Base-by-base conservation (phyloP, 2,888 invertebrate species). In the Acanthosoma haemorrhoidale region DNA sequence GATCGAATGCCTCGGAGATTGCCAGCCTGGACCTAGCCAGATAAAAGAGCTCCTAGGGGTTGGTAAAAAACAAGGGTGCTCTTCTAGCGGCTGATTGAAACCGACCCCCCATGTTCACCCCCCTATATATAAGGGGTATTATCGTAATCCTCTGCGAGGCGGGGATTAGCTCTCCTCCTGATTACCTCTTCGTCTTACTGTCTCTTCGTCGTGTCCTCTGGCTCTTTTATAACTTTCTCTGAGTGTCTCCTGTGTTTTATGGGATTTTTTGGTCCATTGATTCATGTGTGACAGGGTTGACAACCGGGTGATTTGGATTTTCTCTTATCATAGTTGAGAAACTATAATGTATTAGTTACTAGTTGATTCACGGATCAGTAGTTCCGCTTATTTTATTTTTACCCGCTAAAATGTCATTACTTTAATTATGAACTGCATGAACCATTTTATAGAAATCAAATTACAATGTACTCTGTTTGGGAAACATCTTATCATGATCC, bases 41-140 rank as follows among this genome's bases (percentile, higher is more conserved):
- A 60, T 32, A 60, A 34, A 34, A 32, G 60, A 34, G 32, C 15
- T 34, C 9, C 38, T 9, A 36, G 60, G 60, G 15, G 60, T 29
- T 32, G 32, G 60, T 60, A 60, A 60, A 60, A 60, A 60, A 60
- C 60, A 60, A 60, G 60, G 32, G 31, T 29, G 29, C 36, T 18
- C n/a, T n/a, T 32, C 60, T 18, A 29, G 29, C n/a, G 25, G 32
- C 60, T 60, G 60, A 60, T 60, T 60, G 60, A 60, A 60, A 60
- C 34, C 32, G 60, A 36, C 51, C 51, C 51, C 8, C 25, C 15
- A 6, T 0, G 11, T 11, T 2, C 21, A 43, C 51, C 51, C 8
- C 25, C 15, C 16, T 0, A 5, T 11, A 2, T 43, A 43, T 11
- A 21, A 43, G 43, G 25, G 60, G 60, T 29, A 29, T 60, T 60